Evolutionary conservation across 2,797 vertebrate genomes (phyloP).

Genomic region (Poecilia wingei): DNA sequence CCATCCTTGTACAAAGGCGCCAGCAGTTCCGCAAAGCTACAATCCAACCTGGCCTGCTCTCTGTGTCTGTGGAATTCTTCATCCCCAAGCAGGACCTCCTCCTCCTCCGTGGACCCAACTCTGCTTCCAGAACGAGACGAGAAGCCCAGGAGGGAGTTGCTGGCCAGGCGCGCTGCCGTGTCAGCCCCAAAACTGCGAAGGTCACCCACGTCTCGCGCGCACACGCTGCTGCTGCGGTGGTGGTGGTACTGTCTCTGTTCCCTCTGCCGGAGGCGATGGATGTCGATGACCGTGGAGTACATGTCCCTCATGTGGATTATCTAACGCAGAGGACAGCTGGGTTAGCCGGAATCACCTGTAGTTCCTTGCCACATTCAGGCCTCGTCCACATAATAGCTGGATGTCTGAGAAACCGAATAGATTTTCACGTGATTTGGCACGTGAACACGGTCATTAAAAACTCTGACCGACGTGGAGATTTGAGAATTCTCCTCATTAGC

Average conservation of each 20-base stretch:
- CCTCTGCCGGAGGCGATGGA: slow-evolving; percentile 89
- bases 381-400: no score
- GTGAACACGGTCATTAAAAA: no score
- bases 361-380: not conserved
- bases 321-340: slow-evolving; percentile 39
- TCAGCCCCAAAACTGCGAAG: slow-evolving; percentile 70
- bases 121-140: slow-evolving; percentile 73
- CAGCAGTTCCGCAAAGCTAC: slow-evolving; percentile 79
- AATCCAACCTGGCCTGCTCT: slow-evolving; percentile 60
- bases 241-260: slow-evolving; percentile 86
- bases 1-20: slow-evolving; percentile 86
- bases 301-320: slow-evolving; percentile 99
- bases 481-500: no score
- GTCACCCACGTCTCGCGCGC: slow-evolving; percentile 61
- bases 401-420: no score
- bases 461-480: no score
- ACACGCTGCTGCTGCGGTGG: slow-evolving; percentile 66
- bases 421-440: no score
- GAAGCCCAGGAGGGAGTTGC: slow-evolving; percentile 86
- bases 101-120: slow-evolving; percentile 63
- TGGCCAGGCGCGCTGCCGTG: slow-evolving; percentile 81
- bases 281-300: slow-evolving; percentile 98
- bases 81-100: slow-evolving; percentile 83
- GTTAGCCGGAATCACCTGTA: not conserved
- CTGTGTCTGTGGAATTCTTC: slow-evolving; percentile 66